These are phyloP conservation scores for Alcedo atthis DNA, from an alignment of 2,797 vertebrate genomes.

Conservation along the genomic window DNA sequence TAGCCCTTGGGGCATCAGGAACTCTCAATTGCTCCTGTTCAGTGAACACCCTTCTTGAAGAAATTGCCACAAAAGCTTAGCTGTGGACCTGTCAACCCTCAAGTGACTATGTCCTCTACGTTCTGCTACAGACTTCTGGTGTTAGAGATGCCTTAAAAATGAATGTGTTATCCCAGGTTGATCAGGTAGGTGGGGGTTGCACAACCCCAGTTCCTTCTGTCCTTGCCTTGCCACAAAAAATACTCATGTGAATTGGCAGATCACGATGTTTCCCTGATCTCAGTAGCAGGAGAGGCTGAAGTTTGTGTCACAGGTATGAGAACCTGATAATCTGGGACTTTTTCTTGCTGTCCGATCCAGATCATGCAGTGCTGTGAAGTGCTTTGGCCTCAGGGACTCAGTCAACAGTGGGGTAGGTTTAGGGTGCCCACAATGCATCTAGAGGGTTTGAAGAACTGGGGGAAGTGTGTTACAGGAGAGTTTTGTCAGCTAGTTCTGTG, in stretches of 20 bases:
- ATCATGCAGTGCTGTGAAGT: not conserved
- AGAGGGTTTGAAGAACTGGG: not conserved
- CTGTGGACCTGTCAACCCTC: no score
- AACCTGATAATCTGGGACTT: rapidly evolving
- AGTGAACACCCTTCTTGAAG: not conserved
- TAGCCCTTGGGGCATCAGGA: not conserved
- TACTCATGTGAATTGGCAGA: no score
- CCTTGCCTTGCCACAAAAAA: rapidly evolving
- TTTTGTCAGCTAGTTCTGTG: rapidly evolving
- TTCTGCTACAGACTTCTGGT: not conserved
- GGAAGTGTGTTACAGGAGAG: rapidly evolving
- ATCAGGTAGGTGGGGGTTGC: not conserved
- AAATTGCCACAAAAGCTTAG: not conserved
- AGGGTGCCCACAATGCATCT: no score
- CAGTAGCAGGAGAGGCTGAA: not conserved
- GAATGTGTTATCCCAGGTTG: not conserved
- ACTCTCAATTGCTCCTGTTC: not conserved
- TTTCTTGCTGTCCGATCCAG: not conserved
- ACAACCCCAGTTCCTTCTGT: not conserved
- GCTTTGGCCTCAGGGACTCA: no score
- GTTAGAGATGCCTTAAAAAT: not conserved
- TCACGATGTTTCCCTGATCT: not conserved
- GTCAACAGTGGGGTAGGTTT: not conserved
- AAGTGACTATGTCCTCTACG: no score
- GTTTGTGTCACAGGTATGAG: not conserved